Conservation (phyloP, 2,113 vertebrate species). For the Merops nubicus region DNA sequence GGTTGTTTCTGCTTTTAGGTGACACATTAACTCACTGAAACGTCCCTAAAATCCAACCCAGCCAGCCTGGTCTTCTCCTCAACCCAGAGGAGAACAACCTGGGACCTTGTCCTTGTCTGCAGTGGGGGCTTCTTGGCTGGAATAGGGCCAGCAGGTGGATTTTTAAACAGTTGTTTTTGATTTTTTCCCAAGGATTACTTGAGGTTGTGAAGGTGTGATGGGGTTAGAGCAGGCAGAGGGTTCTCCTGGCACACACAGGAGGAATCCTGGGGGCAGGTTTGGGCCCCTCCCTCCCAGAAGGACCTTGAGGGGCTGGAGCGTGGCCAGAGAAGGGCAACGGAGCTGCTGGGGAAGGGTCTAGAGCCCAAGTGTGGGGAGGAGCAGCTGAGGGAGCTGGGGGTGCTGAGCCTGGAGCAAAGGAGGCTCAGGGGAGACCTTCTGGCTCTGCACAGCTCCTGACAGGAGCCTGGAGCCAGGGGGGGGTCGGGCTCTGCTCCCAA, state of each 20-base stretch:
- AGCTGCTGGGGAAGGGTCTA: too few relatives aligned
- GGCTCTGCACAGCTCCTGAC: too few relatives aligned
- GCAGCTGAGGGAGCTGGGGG: too few relatives aligned
- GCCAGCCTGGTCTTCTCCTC: not conserved
- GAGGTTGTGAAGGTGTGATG: not conserved
- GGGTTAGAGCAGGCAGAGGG: fast-evolving
- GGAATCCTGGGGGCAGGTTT: too few relatives aligned
- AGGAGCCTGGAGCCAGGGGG: too few relatives aligned
- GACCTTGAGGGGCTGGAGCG: too few relatives aligned
- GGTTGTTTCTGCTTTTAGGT: not conserved
- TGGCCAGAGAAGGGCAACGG: too few relatives aligned
- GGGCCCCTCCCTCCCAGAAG: too few relatives aligned
- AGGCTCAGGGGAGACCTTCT: too few relatives aligned
- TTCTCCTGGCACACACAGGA: not conserved
- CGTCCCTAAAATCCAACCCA: not conserved
- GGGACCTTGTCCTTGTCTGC: not conserved
- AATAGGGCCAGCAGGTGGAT: not conserved
- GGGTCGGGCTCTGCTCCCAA: too few relatives aligned
- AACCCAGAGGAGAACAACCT: not conserved
- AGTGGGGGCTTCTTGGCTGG: not conserved
- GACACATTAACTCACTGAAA: not conserved
- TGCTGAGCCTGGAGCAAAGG: too few relatives aligned
- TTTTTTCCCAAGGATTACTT: not conserved
- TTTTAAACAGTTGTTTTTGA: not conserved
- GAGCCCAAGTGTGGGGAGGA: too few relatives aligned